Conservation (phyloP, 1,140 invertebrate genomes). For the Adelges cooleyi region DNA sequence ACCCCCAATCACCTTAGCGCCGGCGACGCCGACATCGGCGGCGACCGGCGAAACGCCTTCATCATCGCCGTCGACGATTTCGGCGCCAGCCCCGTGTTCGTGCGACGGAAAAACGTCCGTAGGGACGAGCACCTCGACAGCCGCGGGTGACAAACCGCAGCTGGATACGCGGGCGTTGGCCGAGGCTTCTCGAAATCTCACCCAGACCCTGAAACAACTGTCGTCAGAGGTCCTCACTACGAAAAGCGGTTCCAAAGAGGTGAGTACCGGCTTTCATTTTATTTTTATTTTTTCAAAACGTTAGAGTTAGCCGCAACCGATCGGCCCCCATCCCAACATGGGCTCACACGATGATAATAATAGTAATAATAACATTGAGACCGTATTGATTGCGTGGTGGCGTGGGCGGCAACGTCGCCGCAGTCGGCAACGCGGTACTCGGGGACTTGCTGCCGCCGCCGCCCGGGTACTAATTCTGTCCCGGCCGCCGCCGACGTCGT, state of each 20-base stretch:
- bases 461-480: no score
- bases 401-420: constrained; percentile 23
- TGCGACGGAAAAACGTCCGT: constrained; percentile 30
- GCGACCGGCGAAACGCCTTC: constrained; percentile 15
- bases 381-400: constrained; percentile 22
- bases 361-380: no score
- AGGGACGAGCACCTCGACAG: constrained; percentile 23
- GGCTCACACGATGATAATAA: no score
- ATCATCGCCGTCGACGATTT: constrained; percentile 29
- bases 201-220: constrained; percentile 78
- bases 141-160: constrained; percentile 10
- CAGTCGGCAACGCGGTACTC: constrained; percentile 3
- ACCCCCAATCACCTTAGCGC: constrained; percentile 2
- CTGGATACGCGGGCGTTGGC: constrained; percentile 64
- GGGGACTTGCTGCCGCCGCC: not conserved
- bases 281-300: no score
- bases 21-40: constrained; percentile 16
- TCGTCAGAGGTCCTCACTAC: constrained; percentile 73
- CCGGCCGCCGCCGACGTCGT: not conserved
- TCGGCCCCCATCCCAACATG: no score
- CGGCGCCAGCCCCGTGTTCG: constrained; percentile 19
- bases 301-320: no score
- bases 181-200: constrained; percentile 80
- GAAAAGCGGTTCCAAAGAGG: constrained; percentile 36
- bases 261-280: not conserved